These are phyloP conservation scores for Troglohyphantes excavatus DNA, from an alignment of 2,888 invertebrate genomes.

Conservation along the genomic window DNA sequence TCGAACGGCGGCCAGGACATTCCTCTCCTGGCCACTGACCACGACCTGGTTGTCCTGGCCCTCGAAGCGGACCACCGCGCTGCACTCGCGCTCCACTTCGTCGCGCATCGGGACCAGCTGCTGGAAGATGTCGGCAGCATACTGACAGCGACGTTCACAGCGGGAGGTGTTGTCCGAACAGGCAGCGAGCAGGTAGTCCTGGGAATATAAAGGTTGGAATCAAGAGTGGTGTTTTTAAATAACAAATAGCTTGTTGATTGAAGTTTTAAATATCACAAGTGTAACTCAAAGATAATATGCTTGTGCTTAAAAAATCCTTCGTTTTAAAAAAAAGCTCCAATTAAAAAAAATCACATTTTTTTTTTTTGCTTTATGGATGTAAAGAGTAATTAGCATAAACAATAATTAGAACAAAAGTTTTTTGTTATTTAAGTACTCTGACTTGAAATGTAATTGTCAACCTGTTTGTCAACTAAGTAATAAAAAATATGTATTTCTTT, in stretches of 20 bases:
- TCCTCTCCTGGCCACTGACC: slow-evolving; percentile 72
- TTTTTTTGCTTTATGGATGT: too few species aligned
- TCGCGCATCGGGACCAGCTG: slow-evolving; percentile 73
- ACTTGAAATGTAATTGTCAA: too few species aligned
- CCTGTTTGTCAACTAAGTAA: too few species aligned
- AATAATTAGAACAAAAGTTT: too few species aligned
- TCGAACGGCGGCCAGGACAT: slow-evolving; percentile 69
- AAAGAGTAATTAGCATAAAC: too few species aligned
- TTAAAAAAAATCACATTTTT: too few species aligned
- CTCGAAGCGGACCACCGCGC: slow-evolving; percentile 74
- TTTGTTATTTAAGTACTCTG: too few species aligned
- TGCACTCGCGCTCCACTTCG: slow-evolving; percentile 76
- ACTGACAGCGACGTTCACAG: slow-evolving; percentile 72
- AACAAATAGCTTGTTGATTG: background rate
- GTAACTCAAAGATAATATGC: background rate
- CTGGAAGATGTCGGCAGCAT: slow-evolving; percentile 73
- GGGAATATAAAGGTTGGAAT: background rate
- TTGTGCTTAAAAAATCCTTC: background rate
- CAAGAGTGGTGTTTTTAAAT: background rate
- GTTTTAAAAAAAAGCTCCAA: background rate
- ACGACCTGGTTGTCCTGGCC: slow-evolving; percentile 63
- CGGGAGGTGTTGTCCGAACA: slow-evolving; percentile 64
- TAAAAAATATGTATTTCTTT: too few species aligned
- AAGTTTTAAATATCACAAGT: background rate
- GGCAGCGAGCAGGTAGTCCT: slow-evolving; percentile 78